Evolutionary conservation across 2,888 invertebrate species (phyloP).

Genomic region (Icerya purchasi): DNA sequence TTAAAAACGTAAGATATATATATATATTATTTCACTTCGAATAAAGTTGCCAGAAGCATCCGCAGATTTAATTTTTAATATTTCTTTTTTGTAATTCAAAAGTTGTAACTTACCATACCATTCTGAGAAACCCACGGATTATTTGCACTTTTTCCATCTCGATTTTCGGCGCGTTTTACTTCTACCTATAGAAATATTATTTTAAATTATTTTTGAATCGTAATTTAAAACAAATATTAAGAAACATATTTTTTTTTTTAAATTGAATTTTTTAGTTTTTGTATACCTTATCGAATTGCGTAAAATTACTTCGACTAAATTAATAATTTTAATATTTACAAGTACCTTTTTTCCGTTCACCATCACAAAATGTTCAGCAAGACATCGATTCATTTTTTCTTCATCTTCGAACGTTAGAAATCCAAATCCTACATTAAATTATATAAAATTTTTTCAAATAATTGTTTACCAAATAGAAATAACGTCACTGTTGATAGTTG

Average conservation of each 20-base stretch:
- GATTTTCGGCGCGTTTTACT: slow-evolving; percentile 9
- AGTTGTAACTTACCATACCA: not conserved
- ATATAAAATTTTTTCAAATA: too few relatives aligned
- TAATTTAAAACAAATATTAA: too few relatives aligned
- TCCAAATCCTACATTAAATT: slow-evolving; percentile 12
- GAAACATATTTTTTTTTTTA: too few relatives aligned
- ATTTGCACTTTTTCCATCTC: slow-evolving; percentile 6
- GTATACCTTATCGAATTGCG: too few relatives aligned
- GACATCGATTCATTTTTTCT: slow-evolving; percentile 10
- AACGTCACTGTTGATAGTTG: too few relatives aligned
- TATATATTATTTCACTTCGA: too few relatives aligned
- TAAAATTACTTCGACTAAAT: too few relatives aligned
- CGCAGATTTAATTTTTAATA: too few relatives aligned
- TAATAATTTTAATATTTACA: not conserved
- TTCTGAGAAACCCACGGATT: not conserved
- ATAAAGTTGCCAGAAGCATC: too few relatives aligned
- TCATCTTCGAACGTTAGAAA: slow-evolving; percentile 12
- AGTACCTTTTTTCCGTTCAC: slow-evolving; percentile 12
- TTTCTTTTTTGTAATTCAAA: too few relatives aligned
- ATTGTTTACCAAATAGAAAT: not conserved
- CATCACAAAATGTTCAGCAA: slow-evolving; percentile 11
- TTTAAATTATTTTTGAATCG: not conserved
- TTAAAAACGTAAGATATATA: too few relatives aligned
- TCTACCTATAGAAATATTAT: slow-evolving; percentile 7
- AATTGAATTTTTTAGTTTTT: too few relatives aligned